Conservation (phyloP, 2,113 vertebrate species). For the Promerops cafer region DNA sequence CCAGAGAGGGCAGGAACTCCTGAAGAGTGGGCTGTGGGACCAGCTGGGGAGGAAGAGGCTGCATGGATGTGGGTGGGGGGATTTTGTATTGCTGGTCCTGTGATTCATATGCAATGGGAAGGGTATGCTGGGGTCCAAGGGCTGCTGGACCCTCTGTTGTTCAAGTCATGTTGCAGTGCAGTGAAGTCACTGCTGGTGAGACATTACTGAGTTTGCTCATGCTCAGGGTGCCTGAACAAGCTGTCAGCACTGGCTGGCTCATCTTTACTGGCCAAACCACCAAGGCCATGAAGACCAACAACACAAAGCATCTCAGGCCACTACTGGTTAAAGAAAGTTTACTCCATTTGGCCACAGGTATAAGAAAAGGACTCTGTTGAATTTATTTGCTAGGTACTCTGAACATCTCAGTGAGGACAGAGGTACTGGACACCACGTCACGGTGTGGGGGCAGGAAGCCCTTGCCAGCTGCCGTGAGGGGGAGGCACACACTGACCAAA, state of each 20-base stretch:
- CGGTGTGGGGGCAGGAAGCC: conserved; percentile 24
- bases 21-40: neutral
- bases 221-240: neutral
- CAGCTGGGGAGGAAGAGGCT: neutral
- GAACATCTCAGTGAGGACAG: conserved; percentile 40
- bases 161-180: neutral
- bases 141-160: neutral
- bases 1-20: neutral
- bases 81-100: neutral
- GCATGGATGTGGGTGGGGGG: neutral
- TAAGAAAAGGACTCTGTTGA: neutral
- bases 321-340: neutral
- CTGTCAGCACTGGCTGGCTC: neutral
- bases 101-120: neutral
- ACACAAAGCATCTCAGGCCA: neutral
- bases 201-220: neutral
- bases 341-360: neutral
- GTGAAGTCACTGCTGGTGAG: neutral
- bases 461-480: neutral
- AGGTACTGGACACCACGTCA: neutral
- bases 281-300: neutral
- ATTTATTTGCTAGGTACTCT: conserved; percentile 40
- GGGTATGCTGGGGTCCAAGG: neutral
- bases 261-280: neutral
- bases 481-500: conserved; percentile 39